A percentile compares a stretch with the other conserved stretches of the same genome.
phyloP scores from a whole-genome alignment of 2,888 invertebrate species.

The Sinopyrophorus schimmeli region DNA sequence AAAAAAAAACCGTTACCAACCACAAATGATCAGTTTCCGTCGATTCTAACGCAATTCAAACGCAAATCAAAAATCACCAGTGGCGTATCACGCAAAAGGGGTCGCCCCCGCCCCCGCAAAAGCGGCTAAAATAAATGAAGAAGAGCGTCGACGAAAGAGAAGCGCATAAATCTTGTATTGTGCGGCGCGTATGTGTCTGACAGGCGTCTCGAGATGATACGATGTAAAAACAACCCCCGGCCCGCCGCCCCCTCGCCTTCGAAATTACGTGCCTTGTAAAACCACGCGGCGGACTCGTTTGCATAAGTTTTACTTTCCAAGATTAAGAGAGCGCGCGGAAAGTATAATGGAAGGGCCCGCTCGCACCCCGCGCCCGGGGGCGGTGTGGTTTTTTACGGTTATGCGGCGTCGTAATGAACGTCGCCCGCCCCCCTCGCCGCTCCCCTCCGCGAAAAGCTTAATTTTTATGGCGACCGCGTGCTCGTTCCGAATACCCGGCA shows the following conservation, averaged over 20 bases:
- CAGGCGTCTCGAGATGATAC: constrained; percentile 47
- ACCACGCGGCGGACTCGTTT: constrained; percentile 56
- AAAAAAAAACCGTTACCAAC: no score
- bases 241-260: constrained; percentile 32
- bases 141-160: no score
- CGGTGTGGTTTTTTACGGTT: constrained; percentile 51
- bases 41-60: no score
- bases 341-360: constrained; percentile 53
- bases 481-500: constrained; percentile 47
- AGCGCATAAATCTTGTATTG: constrained; percentile 53
- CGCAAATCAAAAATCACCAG: no score
- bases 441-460: constrained; percentile 51
- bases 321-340: constrained; percentile 55
- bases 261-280: constrained; percentile 56
- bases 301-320: constrained; percentile 57
- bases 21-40: no score
- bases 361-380: constrained; percentile 33
- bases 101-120: no score
- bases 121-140: no score
- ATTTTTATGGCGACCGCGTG: constrained; percentile 52
- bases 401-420: constrained; percentile 52
- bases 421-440: constrained; percentile 44
- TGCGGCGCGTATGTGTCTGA: constrained; percentile 47
- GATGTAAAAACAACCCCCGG: constrained; percentile 46
- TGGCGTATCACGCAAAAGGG: no score